Conservation (phyloP, 2,797 vertebrate species). For the Pangasius krempfi region DNA sequence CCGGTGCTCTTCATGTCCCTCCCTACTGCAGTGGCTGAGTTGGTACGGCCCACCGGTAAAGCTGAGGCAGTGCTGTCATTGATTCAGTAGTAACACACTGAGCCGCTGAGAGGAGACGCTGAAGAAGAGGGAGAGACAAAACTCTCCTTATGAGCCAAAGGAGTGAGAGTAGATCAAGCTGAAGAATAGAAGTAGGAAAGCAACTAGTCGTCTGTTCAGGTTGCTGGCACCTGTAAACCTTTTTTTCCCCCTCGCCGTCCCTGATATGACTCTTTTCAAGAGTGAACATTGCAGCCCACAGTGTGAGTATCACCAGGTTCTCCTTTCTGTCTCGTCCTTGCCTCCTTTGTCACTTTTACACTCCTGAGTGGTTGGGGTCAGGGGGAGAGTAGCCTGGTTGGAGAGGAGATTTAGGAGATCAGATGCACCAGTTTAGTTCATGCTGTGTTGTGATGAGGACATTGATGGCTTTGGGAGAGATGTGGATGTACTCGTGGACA, state of each 20-base stretch:
- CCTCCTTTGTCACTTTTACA: background rate
- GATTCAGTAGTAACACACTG: constrained; percentile 75
- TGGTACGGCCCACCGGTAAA: constrained; percentile 74
- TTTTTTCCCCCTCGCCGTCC: constrained; percentile 47
- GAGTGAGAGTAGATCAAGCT: constrained; percentile 38
- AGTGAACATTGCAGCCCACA: constrained; percentile 71
- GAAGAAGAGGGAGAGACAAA: constrained; percentile 38
- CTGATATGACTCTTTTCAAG: constrained; percentile 81
- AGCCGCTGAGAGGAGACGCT: constrained; percentile 56
- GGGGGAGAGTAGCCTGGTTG: background rate
- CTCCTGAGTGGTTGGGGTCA: background rate
- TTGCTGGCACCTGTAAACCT: constrained; percentile 18
- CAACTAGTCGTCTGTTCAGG: constrained; percentile 32
- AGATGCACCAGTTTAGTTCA: background rate
- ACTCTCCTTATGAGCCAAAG: constrained; percentile 27
- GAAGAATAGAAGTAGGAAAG: constrained; percentile 57
- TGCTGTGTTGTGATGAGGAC: constrained; percentile 6
- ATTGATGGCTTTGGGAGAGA: background rate
- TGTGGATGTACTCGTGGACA: background rate
- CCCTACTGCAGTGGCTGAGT: constrained; percentile 59
- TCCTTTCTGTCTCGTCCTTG: background rate
- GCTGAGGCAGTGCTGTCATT: constrained; percentile 70
- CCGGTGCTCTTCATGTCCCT: constrained; percentile 38
- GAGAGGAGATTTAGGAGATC: background rate
- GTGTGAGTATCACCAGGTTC: constrained; percentile 64